Percentiles rank a stretch among this genome's conserved stretches.
phyloP scores from a whole-genome alignment of 2,888 invertebrate genomes.

The Helicoverpa assulta region DNA sequence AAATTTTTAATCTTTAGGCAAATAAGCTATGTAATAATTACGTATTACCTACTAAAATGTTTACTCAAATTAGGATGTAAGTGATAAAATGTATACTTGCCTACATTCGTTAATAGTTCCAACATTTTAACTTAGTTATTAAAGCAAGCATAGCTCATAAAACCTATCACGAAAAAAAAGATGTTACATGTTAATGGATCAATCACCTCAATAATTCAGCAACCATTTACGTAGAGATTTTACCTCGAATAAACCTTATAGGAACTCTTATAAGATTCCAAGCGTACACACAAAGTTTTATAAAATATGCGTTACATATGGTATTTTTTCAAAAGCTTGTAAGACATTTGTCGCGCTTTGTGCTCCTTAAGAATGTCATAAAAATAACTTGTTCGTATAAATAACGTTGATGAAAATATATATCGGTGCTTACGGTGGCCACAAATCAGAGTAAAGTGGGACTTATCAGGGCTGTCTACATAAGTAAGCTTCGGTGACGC shows the following conservation, averaged over 20 bases:
- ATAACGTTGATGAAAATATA: slow-evolving; percentile 82
- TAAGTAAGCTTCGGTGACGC: slow-evolving; percentile 66
- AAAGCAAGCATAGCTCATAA: too few species aligned
- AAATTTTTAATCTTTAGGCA: not conserved
- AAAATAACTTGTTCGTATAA: slow-evolving; percentile 81
- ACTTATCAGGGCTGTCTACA: slow-evolving; percentile 71
- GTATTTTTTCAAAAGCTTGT: slow-evolving; percentile 79
- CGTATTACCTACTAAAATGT: too few species aligned
- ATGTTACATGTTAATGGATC: too few species aligned
- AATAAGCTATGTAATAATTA: not conserved
- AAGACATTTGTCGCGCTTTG: slow-evolving; percentile 75
- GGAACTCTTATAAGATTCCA: slow-evolving; percentile 14
- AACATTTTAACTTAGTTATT: too few species aligned
- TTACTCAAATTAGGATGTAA: too few species aligned
- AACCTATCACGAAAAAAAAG: too few species aligned
- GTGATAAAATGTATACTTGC: too few species aligned
- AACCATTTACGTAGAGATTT: too few species aligned
- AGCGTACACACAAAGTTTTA: slow-evolving; percentile 22
- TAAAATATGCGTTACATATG: slow-evolving; percentile 75
- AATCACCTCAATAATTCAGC: too few species aligned
- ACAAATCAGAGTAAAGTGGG: slow-evolving; percentile 79
- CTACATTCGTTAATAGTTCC: too few species aligned
- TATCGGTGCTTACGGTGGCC: slow-evolving; percentile 75
- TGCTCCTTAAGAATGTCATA: slow-evolving; percentile 78
- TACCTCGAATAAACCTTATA: not conserved